A percentile compares a stretch with the other conserved stretches of the same genome.
phyloP scores from a whole-genome alignment of 92 coral and sea anemone species.

The Meandrina meandrites region DNA sequence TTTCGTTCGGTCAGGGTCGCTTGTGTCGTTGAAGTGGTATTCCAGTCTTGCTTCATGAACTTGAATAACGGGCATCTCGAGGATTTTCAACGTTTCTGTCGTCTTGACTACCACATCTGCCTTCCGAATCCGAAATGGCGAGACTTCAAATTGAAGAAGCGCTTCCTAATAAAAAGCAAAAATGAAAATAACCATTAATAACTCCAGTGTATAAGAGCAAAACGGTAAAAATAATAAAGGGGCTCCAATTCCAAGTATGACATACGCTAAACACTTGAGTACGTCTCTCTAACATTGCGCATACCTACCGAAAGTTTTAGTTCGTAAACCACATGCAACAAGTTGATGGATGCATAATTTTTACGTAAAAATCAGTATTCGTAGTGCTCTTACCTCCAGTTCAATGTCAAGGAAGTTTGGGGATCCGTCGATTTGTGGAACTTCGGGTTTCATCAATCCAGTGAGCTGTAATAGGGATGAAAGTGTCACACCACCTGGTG shows the following conservation, averaged over 20 bases:
- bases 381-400: slow-evolving; percentile 7
- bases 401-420: slow-evolving; percentile 12
- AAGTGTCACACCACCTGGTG: slow-evolving; percentile 11
- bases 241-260: too few relatives aligned
- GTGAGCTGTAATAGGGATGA: not conserved
- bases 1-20: not conserved
- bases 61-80: slow-evolving; percentile 13
- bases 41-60: slow-evolving; percentile 18
- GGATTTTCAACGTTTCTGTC: not conserved
- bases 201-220: too few relatives aligned
- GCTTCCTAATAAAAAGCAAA: slow-evolving; percentile 5
- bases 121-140: slow-evolving; percentile 16
- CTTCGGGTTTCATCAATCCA: not conserved
- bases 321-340: too few relatives aligned
- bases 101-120: slow-evolving; percentile 10
- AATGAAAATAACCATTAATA: too few relatives aligned
- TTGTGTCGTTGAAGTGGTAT: slow-evolving; percentile 2
- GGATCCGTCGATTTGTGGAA: slow-evolving; percentile 10
- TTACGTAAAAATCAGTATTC: too few relatives aligned
- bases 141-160: slow-evolving; percentile 22
- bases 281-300: too few relatives aligned
- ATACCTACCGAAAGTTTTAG: too few relatives aligned
- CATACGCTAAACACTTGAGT: too few relatives aligned
- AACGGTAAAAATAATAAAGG: too few relatives aligned
- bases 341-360: too few relatives aligned